Conservation (phyloP, 2,888 invertebrate genomes). For the Lycocerus yunnanus region DNA sequence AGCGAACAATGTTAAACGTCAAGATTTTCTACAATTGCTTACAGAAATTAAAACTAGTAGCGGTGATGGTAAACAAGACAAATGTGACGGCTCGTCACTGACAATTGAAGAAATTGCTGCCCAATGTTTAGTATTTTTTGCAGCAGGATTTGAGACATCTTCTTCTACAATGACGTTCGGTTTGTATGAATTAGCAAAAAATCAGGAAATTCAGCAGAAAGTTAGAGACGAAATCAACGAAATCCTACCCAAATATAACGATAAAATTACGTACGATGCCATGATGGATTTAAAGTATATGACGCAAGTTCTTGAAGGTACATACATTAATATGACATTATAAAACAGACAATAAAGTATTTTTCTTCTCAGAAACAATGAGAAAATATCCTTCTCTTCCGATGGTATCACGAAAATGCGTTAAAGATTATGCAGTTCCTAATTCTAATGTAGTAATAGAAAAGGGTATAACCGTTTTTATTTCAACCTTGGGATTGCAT, state of each 20-base stretch:
- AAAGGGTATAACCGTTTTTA: not conserved
- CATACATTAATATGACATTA: not conserved
- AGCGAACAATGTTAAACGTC: not conserved
- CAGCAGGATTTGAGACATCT: constrained; percentile 69
- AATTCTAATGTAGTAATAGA: not conserved
- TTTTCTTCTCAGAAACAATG: constrained; percentile 5
- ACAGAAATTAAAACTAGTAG: not conserved
- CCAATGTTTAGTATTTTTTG: constrained; percentile 63
- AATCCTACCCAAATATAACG: constrained; percentile 53
- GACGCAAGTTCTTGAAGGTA: constrained; percentile 52
- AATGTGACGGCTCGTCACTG: constrained; percentile 40
- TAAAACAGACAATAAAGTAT: not conserved
- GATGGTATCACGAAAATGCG: not conserved
- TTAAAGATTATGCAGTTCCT: not conserved
- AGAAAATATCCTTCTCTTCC: constrained; percentile 7
- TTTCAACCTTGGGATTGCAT: not conserved
- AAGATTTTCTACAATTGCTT: not conserved
- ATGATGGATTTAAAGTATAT: constrained; percentile 54
- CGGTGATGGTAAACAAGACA: constrained; percentile 1
- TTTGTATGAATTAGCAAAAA: constrained; percentile 60
- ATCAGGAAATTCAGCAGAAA: constrained; percentile 59
- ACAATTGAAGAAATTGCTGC: constrained; percentile 59
- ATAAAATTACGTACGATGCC: constrained; percentile 39
- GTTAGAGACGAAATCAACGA: constrained; percentile 57
- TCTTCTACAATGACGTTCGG: constrained; percentile 64